Base-by-base conservation (phyloP, 1,140 invertebrate genomes). In the Pemphigus obesinymphae region DNA sequence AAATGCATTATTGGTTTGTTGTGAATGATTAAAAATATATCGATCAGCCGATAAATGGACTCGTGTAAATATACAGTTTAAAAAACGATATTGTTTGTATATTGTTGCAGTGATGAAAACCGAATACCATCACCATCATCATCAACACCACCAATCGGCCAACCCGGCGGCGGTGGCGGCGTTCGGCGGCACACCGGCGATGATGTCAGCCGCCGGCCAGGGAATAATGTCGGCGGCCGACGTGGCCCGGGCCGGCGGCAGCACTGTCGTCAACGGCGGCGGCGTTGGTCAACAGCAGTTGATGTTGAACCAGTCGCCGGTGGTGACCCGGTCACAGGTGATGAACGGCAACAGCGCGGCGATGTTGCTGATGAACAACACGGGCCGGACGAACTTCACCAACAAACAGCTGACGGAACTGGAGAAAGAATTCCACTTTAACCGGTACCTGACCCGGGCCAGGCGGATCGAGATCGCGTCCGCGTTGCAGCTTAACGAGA, bases 401-500 rank as follows among this genome's bases (percentile, higher is more conserved):
- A 99, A 98, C 87, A 99, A 99, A 88, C 98, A 99, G 87, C 90
- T 99, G 70, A 99, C 97, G 1, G 98, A 99, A 88, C 89, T 99
- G 84, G 97, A 99, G 87, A 99, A 99, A 87, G 97, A 99, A 88
- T 99, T 99, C 88, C 97, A 99, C 88, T 99, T 98, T 88, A 99
- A 99, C 89, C 98, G 98, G 89, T 99, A 99, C 89, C 90, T 99
- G 85, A 99, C 97, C 3, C 89, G 98, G 83, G 97, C 96, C 10
- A 89, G 97, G 84, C 90, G 98, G 84, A 98, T 99, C 85, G 98
- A 99, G 88, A 99, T 99, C 84, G 98, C 98, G 0, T 95, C 96
- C 1, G 93, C 96, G 2, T 88, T 99, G 23, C 95, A 97, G 86
- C 91, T 99, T 6, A 99, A 99, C 87, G 98, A 99, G 87, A 99